These are phyloP conservation scores for Syngnathus typhle DNA, from an alignment of 2,113 vertebrate genomes.

Conservation along the genomic window DNA sequence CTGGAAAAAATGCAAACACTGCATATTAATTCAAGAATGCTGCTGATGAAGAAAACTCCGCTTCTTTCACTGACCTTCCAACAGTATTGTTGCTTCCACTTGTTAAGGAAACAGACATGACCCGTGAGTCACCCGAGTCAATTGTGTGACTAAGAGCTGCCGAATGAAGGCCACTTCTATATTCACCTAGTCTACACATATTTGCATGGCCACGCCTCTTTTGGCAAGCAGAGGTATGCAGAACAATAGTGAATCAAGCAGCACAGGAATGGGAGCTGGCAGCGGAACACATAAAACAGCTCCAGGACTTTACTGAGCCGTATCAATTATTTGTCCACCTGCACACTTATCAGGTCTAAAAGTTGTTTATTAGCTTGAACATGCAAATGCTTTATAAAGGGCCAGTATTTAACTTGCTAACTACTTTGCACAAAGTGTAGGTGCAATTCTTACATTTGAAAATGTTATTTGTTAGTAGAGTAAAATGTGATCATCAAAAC, in stretches of 20 bases:
- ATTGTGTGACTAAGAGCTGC: slow-evolving; percentile 50
- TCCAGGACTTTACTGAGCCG: not conserved
- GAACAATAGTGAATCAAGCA: not conserved
- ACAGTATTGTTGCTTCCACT: slow-evolving; percentile 46
- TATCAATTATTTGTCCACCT: slow-evolving; percentile 53
- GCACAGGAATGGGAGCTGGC: not conserved
- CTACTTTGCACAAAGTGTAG: not conserved
- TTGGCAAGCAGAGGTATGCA: not conserved
- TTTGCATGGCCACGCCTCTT: slow-evolving; percentile 2
- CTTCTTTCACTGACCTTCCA: slow-evolving; percentile 35
- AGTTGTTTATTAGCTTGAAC: slow-evolving; percentile 67
- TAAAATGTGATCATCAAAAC: no score
- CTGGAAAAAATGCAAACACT: slow-evolving; percentile 13
- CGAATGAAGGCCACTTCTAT: slow-evolving; percentile 30
- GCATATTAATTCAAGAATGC: slow-evolving; percentile 27
- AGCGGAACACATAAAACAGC: slow-evolving; percentile 12
- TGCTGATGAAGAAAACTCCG: slow-evolving; percentile 31
- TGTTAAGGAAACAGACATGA: slow-evolving; percentile 60
- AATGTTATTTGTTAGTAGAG: not conserved
- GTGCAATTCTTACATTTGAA: not conserved
- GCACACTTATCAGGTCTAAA: slow-evolving; percentile 47
- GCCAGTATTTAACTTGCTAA: not conserved
- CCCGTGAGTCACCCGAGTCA: slow-evolving; percentile 49
- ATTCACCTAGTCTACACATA: not conserved
- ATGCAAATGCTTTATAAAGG: slow-evolving; percentile 67